A percentile compares a stretch with the other conserved stretches of the same genome.
phyloP scores from a whole-genome alignment of 2,113 vertebrate species.

The Chloebia gouldiae region DNA sequence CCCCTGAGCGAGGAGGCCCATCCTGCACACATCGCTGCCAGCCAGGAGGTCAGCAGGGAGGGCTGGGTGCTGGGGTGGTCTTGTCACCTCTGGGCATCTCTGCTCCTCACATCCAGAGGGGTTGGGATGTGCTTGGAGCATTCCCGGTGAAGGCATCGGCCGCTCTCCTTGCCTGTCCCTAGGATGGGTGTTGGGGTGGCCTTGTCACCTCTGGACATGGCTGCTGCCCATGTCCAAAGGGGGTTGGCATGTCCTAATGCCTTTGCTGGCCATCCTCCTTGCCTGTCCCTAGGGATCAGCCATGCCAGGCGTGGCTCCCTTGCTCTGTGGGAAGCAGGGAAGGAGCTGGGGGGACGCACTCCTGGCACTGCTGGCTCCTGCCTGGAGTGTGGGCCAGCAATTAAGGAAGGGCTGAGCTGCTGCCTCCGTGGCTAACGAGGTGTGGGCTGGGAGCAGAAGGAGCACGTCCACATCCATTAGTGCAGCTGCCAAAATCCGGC shows the following conservation, averaged over 20 bases:
- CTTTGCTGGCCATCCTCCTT: fast-evolving
- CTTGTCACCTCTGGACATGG: fast-evolving
- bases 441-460: background rate
- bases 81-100: fast-evolving
- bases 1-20: conserved; percentile 40
- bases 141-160: background rate
- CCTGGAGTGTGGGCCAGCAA: background rate
- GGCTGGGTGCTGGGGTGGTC: fast-evolving
- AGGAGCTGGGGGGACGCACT: background rate
- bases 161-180: too few species aligned
- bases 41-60: conserved; percentile 77
- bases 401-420: background rate
- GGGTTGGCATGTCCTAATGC: background rate
- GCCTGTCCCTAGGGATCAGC: background rate
- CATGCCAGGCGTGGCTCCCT: background rate
- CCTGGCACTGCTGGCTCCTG: background rate
- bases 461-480: background rate
- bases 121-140: background rate
- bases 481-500: background rate
- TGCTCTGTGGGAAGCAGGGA: background rate
- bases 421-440: background rate
- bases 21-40: conserved; percentile 63
- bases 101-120: background rate
- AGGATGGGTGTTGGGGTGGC: fast-evolving
- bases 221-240: background rate